Evolutionary conservation across 2,113 vertebrate species (phyloP).

Genomic region (Phyllopteryx taeniolatus): DNA sequence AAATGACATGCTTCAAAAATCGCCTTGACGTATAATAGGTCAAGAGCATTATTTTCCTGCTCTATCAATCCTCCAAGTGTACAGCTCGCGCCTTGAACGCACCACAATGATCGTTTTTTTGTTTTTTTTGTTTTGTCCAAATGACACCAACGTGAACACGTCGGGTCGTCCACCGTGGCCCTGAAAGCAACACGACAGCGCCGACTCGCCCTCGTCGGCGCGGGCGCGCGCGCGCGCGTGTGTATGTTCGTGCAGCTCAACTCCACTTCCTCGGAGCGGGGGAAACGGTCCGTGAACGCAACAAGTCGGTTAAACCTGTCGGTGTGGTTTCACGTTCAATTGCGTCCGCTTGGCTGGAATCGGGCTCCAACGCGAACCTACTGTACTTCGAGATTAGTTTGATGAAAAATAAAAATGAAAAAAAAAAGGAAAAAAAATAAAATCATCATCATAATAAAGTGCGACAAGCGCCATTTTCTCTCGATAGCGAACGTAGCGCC

Average conservation of each 20-base stretch:
- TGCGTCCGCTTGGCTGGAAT: neutral
- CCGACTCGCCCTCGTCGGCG: neutral
- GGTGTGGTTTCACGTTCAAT: neutral
- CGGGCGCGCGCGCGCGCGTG: neutral
- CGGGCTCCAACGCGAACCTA: neutral
- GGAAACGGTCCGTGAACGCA: constrained; percentile 6
- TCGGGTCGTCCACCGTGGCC: constrained; percentile 2
- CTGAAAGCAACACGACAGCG: neutral
- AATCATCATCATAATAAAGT: constrained; percentile 66
- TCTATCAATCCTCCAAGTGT: neutral
- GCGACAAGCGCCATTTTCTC: constrained; percentile 81
- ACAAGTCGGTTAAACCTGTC: constrained; percentile 1
- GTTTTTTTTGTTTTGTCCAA: neutral
- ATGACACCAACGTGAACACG: neutral
- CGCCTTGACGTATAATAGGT: neutral
- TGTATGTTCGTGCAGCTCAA: neutral
- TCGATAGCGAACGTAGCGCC: constrained; percentile 69
- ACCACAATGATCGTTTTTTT: neutral
- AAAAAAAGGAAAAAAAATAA: too few species aligned
- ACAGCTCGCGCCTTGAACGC: neutral
- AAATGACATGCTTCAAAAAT: neutral
- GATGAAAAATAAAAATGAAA: constrained; percentile 45
- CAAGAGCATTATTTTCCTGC: neutral
- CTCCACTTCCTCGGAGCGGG: neutral
- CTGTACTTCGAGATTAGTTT: neutral